Evolutionary conservation across 2,888 invertebrate species (phyloP).

Genomic region (Tethea ocularis): DNA sequence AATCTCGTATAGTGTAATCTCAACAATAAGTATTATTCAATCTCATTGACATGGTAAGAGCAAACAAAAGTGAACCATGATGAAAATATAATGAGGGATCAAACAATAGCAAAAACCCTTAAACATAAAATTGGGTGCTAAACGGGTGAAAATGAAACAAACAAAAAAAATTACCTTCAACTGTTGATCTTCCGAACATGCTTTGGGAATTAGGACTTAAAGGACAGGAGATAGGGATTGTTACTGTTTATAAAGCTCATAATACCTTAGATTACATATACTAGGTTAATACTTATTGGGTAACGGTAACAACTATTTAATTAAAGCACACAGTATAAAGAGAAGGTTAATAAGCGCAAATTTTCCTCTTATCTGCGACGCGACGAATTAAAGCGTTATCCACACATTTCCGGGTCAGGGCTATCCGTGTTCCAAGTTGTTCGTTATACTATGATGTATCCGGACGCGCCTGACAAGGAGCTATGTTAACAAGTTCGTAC

Average conservation of each 20-base stretch:
- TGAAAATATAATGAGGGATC: not conserved
- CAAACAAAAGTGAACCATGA: not conserved
- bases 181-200: slow-evolving; percentile 77
- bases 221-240: slow-evolving; percentile 52
- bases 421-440: too few relatives aligned
- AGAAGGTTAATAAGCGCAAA: slow-evolving; percentile 15
- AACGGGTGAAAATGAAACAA: slow-evolving; percentile 48
- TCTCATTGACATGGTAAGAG: not conserved
- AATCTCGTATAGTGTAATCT: not conserved
- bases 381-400: too few relatives aligned
- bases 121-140: slow-evolving; percentile 24
- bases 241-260: slow-evolving; percentile 43
- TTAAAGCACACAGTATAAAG: slow-evolving; percentile 53
- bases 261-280: slow-evolving; percentile 34
- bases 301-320: slow-evolving; percentile 49
- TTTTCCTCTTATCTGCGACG: not conserved
- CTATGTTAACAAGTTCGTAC: too few relatives aligned
- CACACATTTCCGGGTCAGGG: too few relatives aligned
- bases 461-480: too few relatives aligned
- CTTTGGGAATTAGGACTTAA: slow-evolving; percentile 58
- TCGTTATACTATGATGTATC: too few relatives aligned
- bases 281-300: slow-evolving; percentile 40
- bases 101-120: slow-evolving; percentile 13
- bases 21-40: not conserved
- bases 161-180: slow-evolving; percentile 72